Evolutionary conservation across 2,888 invertebrate species (phyloP), one percentile per base, ranked within the genome.

Genomic region (Anthrax anthrax): DNA sequence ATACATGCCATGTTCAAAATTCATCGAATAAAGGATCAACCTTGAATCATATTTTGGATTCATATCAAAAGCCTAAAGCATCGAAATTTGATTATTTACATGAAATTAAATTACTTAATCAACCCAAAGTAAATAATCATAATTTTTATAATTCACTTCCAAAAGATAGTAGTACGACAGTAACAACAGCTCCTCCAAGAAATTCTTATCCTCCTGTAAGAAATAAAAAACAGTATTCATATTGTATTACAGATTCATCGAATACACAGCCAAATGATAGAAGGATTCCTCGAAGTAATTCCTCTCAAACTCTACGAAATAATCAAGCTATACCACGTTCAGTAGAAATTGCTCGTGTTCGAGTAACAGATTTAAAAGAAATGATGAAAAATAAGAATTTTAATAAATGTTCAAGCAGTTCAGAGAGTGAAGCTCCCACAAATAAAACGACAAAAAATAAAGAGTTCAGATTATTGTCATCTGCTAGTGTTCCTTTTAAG

Each of bases 401-500:
- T 6, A 56, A 58, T 17, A 65, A 67, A 40, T 63, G 65, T 44
- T 65, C 65, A 1, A 67, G 69, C 46, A 68, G 59, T 58, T 77
- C 78, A 17, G 77, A 75, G 54, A 76, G 76, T 58, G 73, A 76
- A 18, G 70, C 75, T 57, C 72, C 73, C 6, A 70, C 69, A 52
- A 70, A 71, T 8, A 74, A 72, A 54, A 67, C 70, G 1, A 53
- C 71, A 67, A 59, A 72, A 67, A 58, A 69, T 6, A 59, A 58
- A 18, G 55, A 56, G 38, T 58, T 63, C 46, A 61, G 65, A 54
- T 52, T 68, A 52, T 53, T 67, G 2, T 61, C 77, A 47, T 80
- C 80, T 47, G 68, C 72, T 5, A 80, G 80, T 58, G 78, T 81
- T 29, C 81, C 81, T 3, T 78, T 77, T 50, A 76, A 77, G 47